phyloP scores from a whole-genome alignment of 1,140 invertebrate species.

The Luehdorfia chinensis region DNA sequence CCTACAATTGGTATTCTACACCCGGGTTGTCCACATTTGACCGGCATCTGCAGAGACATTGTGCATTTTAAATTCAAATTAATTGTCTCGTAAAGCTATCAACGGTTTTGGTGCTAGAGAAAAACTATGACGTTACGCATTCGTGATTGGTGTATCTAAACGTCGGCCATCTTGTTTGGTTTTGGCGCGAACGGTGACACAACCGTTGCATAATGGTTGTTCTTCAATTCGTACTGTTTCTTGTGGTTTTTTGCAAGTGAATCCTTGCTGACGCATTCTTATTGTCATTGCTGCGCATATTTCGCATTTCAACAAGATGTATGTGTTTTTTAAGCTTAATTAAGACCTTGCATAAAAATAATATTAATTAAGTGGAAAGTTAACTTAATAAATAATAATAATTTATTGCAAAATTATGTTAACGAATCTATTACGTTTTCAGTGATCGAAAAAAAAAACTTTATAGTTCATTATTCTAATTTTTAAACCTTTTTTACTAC shows the following conservation, averaged over 20 bases:
- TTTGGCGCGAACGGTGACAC: constrained; percentile 32
- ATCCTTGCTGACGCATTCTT: constrained; percentile 3
- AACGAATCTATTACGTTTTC: too few species aligned
- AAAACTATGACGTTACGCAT: constrained; percentile 42
- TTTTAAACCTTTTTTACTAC: too few species aligned
- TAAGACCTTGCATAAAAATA: too few species aligned
- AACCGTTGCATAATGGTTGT: constrained; percentile 41
- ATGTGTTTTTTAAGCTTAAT: too few species aligned
- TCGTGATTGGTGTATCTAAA: constrained; percentile 60
- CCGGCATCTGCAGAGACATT: constrained; percentile 64
- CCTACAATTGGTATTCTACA: constrained; percentile 62
- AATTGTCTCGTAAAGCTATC: constrained; percentile 72
- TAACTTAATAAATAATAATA: too few species aligned
- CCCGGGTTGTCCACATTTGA: constrained; percentile 64
- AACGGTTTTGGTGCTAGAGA: constrained; percentile 55
- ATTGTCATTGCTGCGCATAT: not conserved
- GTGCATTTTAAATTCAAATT: constrained; percentile 71
- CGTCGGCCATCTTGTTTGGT: constrained; percentile 56
- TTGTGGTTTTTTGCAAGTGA: not conserved
- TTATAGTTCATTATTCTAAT: too few species aligned
- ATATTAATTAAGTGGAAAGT: too few species aligned
- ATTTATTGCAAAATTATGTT: too few species aligned
- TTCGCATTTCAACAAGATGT: not conserved
- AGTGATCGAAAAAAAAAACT: too few species aligned
- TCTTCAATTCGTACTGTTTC: constrained; percentile 27